phyloP scores from a whole-genome alignment of 92 coral and sea anemone genomes.

The Epizoanthus stellaris region DNA sequence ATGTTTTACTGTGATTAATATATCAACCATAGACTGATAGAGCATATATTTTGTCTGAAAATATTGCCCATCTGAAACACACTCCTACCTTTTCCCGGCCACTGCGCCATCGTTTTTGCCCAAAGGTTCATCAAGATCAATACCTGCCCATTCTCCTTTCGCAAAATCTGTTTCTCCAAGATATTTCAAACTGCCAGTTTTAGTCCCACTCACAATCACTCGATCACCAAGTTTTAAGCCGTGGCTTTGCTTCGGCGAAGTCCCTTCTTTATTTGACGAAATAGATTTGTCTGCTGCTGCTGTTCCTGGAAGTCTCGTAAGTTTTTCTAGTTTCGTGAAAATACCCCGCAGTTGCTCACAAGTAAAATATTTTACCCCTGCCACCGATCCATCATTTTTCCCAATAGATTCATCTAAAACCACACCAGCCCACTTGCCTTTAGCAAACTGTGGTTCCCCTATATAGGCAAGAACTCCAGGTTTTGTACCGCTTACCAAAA shows the following conservation, averaged over 20 bases:
- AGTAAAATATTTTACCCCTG: conserved; percentile 93
- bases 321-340: conserved; percentile 89
- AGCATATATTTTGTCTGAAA: background rate
- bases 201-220: conserved; percentile 92
- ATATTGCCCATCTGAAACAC: too few relatives aligned
- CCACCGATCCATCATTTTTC: conserved; percentile 95
- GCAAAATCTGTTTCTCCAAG: conserved; percentile 97
- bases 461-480: conserved; percentile 93
- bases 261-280: conserved; percentile 19
- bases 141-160: conserved; percentile 97
- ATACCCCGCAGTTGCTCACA: conserved; percentile 90
- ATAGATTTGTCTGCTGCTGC: conserved; percentile 48
- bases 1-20: background rate
- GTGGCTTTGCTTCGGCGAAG: conserved; percentile 47
- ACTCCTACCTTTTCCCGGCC: conserved; percentile 91
- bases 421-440: conserved; percentile 98
- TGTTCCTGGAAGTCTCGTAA: conserved; percentile 85
- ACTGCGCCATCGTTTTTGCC: conserved; percentile 99
- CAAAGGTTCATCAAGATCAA: conserved; percentile 92
- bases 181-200: conserved; percentile 84
- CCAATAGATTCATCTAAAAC: conserved; percentile 89
- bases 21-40: background rate
- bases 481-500: conserved; percentile 88
- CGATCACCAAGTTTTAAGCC: conserved; percentile 89
- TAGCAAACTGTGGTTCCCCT: conserved; percentile 96